phyloP scores from a whole-genome alignment of 2,888 invertebrate genomes.

The Melikaiella ostensackeni region DNA sequence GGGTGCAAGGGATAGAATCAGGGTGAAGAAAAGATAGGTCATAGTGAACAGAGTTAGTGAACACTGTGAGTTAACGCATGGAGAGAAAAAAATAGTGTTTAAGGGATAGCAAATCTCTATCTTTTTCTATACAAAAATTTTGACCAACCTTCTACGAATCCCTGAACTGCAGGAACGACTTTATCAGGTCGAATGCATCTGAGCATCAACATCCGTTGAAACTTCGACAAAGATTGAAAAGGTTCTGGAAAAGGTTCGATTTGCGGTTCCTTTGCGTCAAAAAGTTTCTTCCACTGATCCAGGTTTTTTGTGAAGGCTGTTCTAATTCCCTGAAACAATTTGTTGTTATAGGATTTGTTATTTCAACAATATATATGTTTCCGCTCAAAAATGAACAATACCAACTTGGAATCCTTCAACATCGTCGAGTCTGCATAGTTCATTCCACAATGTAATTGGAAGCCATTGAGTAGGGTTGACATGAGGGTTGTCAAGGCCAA shows the following conservation, averaged over 20 bases:
- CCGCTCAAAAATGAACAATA: conserved; percentile 20
- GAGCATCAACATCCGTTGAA: conserved; percentile 88
- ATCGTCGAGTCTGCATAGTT: conserved; percentile 83
- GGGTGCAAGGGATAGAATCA: too few species aligned
- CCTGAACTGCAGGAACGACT: conserved; percentile 87
- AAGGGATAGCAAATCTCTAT: too few species aligned
- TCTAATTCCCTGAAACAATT: conserved; percentile 80
- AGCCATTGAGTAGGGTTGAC: conserved; percentile 86
- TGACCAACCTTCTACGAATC: conserved; percentile 81
- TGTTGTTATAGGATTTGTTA: background rate
- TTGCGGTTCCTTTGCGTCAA: conserved; percentile 88
- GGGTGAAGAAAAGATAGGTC: too few species aligned
- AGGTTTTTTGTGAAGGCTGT: conserved; percentile 81
- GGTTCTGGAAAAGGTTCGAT: conserved; percentile 83
- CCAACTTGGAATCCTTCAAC: conserved; percentile 78
- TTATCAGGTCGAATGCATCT: conserved; percentile 93
- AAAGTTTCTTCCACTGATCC: conserved; percentile 85
- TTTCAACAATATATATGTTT: background rate
- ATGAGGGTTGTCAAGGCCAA: conserved; percentile 87
- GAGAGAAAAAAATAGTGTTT: too few species aligned
- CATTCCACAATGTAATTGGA: conserved; percentile 86
- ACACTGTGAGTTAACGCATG: too few species aligned
- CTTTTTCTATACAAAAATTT: too few species aligned
- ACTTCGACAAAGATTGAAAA: conserved; percentile 83
- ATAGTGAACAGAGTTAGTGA: too few species aligned